Conservation (phyloP, 2,888 invertebrate genomes). For the Glaucopsyche alexis region DNA sequence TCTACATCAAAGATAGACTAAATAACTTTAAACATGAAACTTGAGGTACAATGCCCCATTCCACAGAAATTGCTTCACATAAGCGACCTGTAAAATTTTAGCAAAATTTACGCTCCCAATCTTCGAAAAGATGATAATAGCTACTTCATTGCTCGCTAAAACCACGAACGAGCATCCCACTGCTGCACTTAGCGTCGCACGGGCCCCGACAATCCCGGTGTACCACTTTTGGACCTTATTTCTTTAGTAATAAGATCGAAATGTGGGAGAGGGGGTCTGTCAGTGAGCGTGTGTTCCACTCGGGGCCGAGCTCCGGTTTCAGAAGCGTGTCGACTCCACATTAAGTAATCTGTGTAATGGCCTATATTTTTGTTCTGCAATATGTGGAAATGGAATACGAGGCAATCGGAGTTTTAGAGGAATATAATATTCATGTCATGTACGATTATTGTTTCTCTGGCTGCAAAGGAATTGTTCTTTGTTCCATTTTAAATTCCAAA, state of each 20-base stretch:
- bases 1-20: not conserved
- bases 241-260: not conserved
- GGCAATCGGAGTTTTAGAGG: constrained; percentile 27
- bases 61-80: not conserved
- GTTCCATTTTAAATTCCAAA: not conserved
- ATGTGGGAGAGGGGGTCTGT: not conserved
- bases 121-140: constrained; percentile 38
- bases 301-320: constrained; percentile 37
- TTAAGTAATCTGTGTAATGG: constrained; percentile 36
- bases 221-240: not conserved
- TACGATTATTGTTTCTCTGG: not conserved
- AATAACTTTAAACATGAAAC: not conserved
- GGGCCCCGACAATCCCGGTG: constrained; percentile 18
- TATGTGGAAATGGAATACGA: constrained; percentile 25
- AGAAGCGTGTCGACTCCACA: constrained; percentile 37
- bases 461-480: not conserved
- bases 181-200: constrained; percentile 40
- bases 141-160: constrained; percentile 17
- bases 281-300: constrained; percentile 33
- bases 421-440: constrained; percentile 1
- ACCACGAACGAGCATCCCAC: constrained; percentile 31
- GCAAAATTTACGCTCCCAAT: constrained; percentile 31
- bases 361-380: constrained; percentile 32
- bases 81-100: constrained; percentile 12
- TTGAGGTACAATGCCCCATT: not conserved